Evolutionary conservation across 2,797 vertebrate genomes (phyloP), one percentile per base, ranked within the genome.

Genomic region (Choloepus didactylus): DNA sequence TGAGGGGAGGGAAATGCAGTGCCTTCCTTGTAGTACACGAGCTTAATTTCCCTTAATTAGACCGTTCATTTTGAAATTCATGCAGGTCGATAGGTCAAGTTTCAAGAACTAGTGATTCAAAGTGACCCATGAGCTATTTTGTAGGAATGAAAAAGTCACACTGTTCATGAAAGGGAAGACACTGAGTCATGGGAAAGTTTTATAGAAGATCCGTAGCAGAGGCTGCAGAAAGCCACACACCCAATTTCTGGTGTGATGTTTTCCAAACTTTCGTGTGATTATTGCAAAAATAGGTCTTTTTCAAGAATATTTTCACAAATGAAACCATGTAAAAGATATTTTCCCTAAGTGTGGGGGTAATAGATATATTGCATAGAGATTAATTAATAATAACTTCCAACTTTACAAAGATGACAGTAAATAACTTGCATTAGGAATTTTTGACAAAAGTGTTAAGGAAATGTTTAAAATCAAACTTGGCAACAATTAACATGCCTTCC

Each of bases 161-260:
- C 3, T 54, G 0, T 60, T 66, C 19, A 3, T 9, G 18, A 77
- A 67, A 21, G 25, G 7, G 18, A 19, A 16, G 14, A 60, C 23
- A 15, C 1, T 10, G 27, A 51, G 6, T 21, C n/a, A 5, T 31
- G 19, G 2, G 2, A 15, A 7, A 9, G 1, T 3, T 62, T 14
- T 46, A 25, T 3, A 29, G 16, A n/a, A 51, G 9, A 38, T 41
- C 4, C 15, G 60, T 15, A 44, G 35, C 14, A 66, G 18, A 27
- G 6, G 27, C 44, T 31, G 21, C 4, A 80, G 62, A 75, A 91
- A 25, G 38, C 0, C 0, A 35, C 44, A 49, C 6, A 15, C 4
- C 35, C 3, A 35, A 4, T 23, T 2, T 38, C 35, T 27, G 15
- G 27, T 62, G 5, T 5, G 18, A 19, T 35, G 8, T 19, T 83